phyloP scores from a whole-genome alignment of 1,140 invertebrate genomes.

The Acromyrmex echinatior region DNA sequence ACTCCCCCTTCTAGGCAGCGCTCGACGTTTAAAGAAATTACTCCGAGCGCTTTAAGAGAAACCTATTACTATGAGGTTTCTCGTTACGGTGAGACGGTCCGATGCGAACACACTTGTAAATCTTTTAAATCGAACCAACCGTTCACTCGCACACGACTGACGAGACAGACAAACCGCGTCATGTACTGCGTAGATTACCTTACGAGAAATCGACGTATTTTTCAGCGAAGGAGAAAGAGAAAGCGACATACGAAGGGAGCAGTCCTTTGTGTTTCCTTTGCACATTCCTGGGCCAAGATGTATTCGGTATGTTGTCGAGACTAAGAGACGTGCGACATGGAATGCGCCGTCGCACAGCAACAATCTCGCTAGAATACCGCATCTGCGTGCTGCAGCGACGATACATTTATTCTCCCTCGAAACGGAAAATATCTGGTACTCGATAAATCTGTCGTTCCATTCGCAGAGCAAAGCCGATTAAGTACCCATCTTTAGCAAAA shows the following conservation, averaged over 20 bases:
- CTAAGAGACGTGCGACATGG: constrained; percentile 21
- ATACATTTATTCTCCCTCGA: not conserved
- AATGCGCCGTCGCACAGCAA: constrained; percentile 10
- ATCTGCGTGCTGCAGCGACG: not conserved
- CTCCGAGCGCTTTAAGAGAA: not conserved
- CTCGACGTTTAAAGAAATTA: constrained; percentile 56
- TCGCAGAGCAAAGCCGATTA: not conserved
- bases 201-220: constrained; percentile 12
- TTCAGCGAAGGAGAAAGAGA: not conserved
- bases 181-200: not conserved
- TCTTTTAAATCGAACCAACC: not conserved
- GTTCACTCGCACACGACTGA: not conserved
- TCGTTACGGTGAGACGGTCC: not conserved
- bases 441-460: not conserved
- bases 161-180: not conserved
- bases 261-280: not conserved
- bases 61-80: constrained; percentile 16
- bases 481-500: not conserved
- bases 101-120: not conserved
- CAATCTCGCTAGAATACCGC: constrained; percentile 13
- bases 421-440: not conserved
- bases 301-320: constrained; percentile 36
- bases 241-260: not conserved
- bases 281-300: constrained; percentile 18
- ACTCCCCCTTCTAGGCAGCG: constrained; percentile 24